phyloP scores from a whole-genome alignment of 2,113 vertebrate genomes.

The Pteruthius melanotis region DNA sequence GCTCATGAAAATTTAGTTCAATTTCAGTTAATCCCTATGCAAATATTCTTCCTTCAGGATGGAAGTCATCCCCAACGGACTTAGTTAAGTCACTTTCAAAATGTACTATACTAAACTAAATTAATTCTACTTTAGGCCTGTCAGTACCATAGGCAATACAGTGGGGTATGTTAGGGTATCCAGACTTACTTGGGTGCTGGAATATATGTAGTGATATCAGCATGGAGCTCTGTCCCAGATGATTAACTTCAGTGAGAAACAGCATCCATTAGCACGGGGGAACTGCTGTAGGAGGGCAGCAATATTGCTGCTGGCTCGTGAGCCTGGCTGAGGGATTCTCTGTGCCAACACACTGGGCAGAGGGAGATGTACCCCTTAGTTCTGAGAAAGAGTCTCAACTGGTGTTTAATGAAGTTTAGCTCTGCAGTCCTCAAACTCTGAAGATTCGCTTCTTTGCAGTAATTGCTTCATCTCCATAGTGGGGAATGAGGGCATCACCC shows the following conservation, averaged over 20 bases:
- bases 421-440: not conserved
- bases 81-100: conserved; percentile 15
- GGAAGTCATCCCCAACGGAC: not conserved
- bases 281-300: not conserved
- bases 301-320: not conserved
- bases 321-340: not conserved
- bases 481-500: conserved; percentile 21
- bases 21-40: not conserved
- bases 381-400: not conserved
- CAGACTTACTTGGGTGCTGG: not conserved
- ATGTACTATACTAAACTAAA: not conserved
- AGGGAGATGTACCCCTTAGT: not conserved
- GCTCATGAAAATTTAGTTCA: not conserved
- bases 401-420: not conserved
- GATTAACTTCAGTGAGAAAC: not conserved
- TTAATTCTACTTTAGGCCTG: not conserved
- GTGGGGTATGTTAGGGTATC: not conserved
- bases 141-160: not conserved
- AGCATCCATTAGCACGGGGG: not conserved
- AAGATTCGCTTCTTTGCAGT: not conserved
- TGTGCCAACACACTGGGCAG: not conserved
- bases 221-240: not conserved
- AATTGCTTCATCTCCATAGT: conserved; percentile 19
- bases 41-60: not conserved
- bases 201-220: not conserved